Evolutionary conservation across 2,113 vertebrate species (phyloP).

Genomic region (Mus musculus): DNA sequence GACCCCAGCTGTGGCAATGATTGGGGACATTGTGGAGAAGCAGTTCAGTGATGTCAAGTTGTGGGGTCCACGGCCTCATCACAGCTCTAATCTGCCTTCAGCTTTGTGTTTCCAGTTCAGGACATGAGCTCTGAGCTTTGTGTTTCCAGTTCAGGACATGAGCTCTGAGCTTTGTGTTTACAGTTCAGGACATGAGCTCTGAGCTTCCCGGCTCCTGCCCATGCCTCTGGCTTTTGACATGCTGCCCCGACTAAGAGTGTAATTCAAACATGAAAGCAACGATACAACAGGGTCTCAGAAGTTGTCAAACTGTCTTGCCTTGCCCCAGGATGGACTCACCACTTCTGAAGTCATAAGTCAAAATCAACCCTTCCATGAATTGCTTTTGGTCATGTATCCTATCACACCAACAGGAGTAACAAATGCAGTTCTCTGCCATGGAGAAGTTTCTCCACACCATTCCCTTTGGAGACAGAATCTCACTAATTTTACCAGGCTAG

Average conservation of each 20-base stretch:
- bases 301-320: background rate
- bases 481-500: background rate
- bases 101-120: background rate
- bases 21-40: background rate
- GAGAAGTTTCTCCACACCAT: background rate
- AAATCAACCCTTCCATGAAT: background rate
- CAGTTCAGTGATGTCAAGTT: too few species aligned
- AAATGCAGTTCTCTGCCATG: background rate
- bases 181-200: background rate
- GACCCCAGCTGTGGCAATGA: too few species aligned
- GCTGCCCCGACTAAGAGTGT: background rate
- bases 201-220: background rate
- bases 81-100: background rate
- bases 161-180: background rate
- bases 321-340: background rate
- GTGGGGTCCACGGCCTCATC: background rate
- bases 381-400: background rate
- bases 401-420: background rate
- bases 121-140: too few species aligned
- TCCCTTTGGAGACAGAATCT: background rate
- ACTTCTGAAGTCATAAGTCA: too few species aligned
- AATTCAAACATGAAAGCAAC: background rate
- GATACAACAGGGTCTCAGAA: background rate
- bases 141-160: background rate
- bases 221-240: too few species aligned